phyloP scores from a whole-genome alignment of 2,797 vertebrate genomes.

The Sebastes matsubarae region DNA sequence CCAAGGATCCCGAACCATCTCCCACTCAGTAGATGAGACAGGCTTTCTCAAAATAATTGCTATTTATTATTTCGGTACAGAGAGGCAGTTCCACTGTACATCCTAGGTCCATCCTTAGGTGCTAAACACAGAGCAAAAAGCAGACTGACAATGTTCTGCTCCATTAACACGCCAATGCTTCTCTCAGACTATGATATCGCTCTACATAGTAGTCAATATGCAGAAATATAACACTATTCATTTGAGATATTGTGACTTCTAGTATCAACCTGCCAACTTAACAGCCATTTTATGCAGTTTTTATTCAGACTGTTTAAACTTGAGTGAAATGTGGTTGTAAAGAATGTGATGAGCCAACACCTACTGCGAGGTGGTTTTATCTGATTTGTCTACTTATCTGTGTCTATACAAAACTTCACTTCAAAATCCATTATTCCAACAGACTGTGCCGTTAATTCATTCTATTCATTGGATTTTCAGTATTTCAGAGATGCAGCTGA shows the following conservation, averaged over 20 bases:
- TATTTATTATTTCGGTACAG: neutral
- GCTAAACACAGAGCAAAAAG: neutral
- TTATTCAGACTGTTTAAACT: neutral
- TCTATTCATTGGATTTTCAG: neutral
- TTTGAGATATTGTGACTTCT: neutral
- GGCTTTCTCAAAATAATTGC: too few relatives aligned
- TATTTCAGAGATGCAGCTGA: neutral
- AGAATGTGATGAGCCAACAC: neutral
- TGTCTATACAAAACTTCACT: neutral
- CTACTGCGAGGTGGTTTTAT: neutral
- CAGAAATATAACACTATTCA: neutral
- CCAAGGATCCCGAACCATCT: too few relatives aligned
- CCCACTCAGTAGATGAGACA: too few relatives aligned
- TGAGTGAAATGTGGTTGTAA: slow-evolving; percentile 3
- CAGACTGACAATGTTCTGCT: neutral
- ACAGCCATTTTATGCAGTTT: neutral
- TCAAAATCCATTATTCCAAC: neutral
- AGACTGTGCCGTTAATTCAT: neutral
- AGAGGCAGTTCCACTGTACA: neutral
- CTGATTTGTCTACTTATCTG: neutral
- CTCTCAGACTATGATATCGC: neutral
- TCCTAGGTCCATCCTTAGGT: neutral
- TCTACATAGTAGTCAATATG: neutral
- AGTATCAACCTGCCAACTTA: neutral
- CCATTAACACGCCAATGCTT: neutral